Evolutionary conservation across 2,797 vertebrate genomes (phyloP), one percentile per base, ranked within the genome.

Genomic region (Pseudomugil gertrudae): DNA sequence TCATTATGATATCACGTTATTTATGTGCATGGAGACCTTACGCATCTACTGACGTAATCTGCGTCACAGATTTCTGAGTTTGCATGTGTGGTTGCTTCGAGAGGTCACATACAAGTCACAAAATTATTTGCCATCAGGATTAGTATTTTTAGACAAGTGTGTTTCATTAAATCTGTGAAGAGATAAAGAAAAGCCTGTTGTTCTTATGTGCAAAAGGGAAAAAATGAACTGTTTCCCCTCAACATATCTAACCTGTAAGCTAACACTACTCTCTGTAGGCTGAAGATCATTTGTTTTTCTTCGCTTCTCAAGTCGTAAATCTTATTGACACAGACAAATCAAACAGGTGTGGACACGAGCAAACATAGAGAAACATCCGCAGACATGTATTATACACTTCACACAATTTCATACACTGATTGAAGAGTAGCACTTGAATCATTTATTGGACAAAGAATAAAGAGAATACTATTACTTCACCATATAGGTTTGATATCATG

Each of bases 401-500:
- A 53, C 0, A 2, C 26, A 9, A 10, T 36, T 11, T 11, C n/a
- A 47, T 21, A 66, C 36, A 53, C 56, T 40, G 60, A 66, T 21
- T 15, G 21, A 77, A 73, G 47, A 0, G 10, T 60, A 13, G 60
- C 14, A 52, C 35, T 3, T 79, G 50, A 67, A 45, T 60, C 35
- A 50, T 51, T 63, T 56, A 47, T 40, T 7, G 17, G 38, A 17
- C 19, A 40, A 17, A n/a, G 4, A 4, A 43, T n/a, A 19, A 45
- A 10, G 43, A 21, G 54, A 54, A 53, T 61, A 38, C 70, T 21
- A 48, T 57, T 30, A 2, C 43, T 30, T n/a, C 35, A 30, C 26
- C 61, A 23, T 54, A 40, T 36, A 43, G 35, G n/a, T 63, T 53
- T 29, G 30, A n/a, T 2, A n/a, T 21, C 9, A n/a, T 21, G n/a